Evolutionary conservation across 2,888 invertebrate species (phyloP).

Genomic region (Chrysolina haemoptera): DNA sequence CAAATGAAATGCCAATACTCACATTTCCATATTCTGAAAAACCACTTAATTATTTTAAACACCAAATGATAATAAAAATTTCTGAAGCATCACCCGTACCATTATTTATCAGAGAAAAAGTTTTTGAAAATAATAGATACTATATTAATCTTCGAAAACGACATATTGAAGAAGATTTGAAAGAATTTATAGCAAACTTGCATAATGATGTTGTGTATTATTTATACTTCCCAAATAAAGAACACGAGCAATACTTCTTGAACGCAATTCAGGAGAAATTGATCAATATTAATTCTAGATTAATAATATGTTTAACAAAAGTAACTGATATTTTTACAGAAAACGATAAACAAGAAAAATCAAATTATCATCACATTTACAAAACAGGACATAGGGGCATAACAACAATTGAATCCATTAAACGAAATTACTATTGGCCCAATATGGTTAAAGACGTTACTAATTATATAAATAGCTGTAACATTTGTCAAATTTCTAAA

Average conservation of each 20-base stretch:
- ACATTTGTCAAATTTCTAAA: slow-evolving; percentile 1
- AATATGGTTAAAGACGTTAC: neutral
- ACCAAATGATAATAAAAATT: slow-evolving; percentile 20
- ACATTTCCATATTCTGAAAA: slow-evolving; percentile 23
- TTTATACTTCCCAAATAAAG: neutral
- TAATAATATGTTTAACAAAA: neutral
- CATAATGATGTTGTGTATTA: neutral
- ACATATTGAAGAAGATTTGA: slow-evolving; percentile 4
- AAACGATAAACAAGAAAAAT: neutral
- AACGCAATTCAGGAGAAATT: neutral
- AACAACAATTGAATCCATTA: neutral
- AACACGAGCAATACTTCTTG: neutral
- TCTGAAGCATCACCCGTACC: no score
- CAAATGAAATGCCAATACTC: slow-evolving; percentile 16
- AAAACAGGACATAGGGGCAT: neutral
- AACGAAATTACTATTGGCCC: neutral
- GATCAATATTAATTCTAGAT: neutral
- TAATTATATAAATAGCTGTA: neutral
- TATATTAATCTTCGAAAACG: slow-evolving; percentile 2
- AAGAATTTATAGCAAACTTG: no score
- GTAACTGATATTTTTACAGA: neutral
- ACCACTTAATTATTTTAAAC: slow-evolving; percentile 12
- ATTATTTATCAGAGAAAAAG: no score
- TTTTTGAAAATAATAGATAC: slow-evolving; percentile 11
- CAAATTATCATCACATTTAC: neutral